Evolutionary conservation across 2,113 vertebrate species (phyloP), one percentile per base, ranked within the genome.

Genomic region (Fulmarus glacialis): DNA sequence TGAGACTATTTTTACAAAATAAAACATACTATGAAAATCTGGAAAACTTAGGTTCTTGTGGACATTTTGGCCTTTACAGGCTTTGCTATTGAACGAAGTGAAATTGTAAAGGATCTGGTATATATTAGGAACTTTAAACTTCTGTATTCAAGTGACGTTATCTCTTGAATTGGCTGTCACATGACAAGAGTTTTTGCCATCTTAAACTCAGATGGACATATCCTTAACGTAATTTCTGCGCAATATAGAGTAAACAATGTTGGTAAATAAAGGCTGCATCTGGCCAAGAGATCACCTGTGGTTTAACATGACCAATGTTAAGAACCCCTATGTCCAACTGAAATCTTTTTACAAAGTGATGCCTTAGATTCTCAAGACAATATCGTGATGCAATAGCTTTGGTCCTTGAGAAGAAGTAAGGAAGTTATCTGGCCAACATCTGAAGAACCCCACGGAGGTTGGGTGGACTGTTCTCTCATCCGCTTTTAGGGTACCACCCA

Each of bases 381-480:
- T 88, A 19, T 63, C 0, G 0, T 50, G 32, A 24, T 32, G 11
- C 26, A 53, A 16, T 62, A 62, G 1, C 26, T 82, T 74, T 42
- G 8, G 15, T 74, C 56, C 10, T 42, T 75, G 26, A 58, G 50
- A 88, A 73, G 22, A 90, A 73, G 20, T 56, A 50, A 40, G 21
- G 14, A 59, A 55, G 23, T 78, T 4, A 30, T 60, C 43, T 60
- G 48, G 2, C 72, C 18, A 4, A 36, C 9, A 8, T 47, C 42
- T 38, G 45, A 74, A 34, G 48, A 53, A 52, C 15, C 2, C 26
- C 23, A n/a, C 23, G 32, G 45, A 85, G 15, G 27, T 0, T 9
- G 2, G 10, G 23, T 53, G 12, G 2, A 32, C 15, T 52, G 15
- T 48, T 83, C 4, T 79, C 13, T 60, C 18, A 52, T 56, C 34